These are phyloP conservation scores for Sibirionetta formosa DNA, from an alignment of 2,797 vertebrate species.

Conservation along the genomic window DNA sequence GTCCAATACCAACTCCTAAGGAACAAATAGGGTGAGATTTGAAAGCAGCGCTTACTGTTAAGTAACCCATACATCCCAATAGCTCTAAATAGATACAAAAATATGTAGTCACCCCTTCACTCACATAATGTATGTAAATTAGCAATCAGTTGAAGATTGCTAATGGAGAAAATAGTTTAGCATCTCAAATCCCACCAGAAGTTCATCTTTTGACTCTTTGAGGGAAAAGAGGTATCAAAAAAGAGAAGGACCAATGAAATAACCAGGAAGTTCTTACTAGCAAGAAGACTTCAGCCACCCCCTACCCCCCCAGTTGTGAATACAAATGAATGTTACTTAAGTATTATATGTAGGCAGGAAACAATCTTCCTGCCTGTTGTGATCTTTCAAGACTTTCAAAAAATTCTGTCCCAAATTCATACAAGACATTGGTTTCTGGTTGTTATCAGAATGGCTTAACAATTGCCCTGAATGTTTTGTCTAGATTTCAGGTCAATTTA, in stretches of 20 bases:
- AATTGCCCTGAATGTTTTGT: not conserved
- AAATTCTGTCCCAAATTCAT: not conserved
- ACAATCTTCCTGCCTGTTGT: not conserved
- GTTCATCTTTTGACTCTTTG: not conserved
- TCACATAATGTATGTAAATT: rapidly evolving
- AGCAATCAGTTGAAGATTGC: not conserved
- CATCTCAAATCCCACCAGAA: not conserved
- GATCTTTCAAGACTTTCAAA: not conserved
- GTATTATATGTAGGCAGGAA: not conserved
- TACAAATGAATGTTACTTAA: not conserved
- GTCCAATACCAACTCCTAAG: rapidly evolving
- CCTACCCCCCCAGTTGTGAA: not conserved
- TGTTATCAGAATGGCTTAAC: not conserved
- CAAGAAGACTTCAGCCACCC: not conserved
- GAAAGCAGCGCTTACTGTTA: not conserved
- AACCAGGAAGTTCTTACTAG: not conserved
- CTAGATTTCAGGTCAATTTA: not conserved
- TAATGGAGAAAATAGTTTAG: not conserved
- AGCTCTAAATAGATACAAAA: not conserved
- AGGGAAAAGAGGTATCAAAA: not conserved
- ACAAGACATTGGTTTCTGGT: not conserved
- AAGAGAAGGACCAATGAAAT: not conserved
- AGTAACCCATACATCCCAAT: not conserved
- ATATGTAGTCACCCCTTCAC: not conserved
- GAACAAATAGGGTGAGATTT: rapidly evolving